A percentile compares a stretch with the other conserved stretches of the same genome.
Conservation (phyloP, 1,140 invertebrate genomes). For the Pogonomyrmex barbatus region DNA sequence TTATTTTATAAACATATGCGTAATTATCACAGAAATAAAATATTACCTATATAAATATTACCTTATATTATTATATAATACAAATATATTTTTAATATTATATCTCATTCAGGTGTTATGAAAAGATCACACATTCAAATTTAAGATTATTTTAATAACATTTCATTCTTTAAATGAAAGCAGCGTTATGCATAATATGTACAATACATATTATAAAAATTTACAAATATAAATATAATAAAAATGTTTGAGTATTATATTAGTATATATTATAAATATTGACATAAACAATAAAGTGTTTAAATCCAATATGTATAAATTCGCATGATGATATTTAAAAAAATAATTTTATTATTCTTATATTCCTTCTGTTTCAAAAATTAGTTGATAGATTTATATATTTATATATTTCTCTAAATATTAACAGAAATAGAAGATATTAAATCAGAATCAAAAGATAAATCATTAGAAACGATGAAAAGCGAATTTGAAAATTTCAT, state of each 20-base stretch:
- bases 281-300: too few species aligned
- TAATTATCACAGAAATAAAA: too few species aligned
- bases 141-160: neutral
- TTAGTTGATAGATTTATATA: neutral
- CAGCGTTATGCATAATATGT: neutral
- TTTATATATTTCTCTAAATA: too few species aligned
- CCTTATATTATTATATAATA: neutral
- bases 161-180: slow-evolving; percentile 4
- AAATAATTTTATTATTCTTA: neutral
- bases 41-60: too few species aligned
- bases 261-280: neutral
- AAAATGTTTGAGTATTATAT: neutral
- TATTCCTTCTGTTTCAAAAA: neutral
- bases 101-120: neutral
- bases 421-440: neutral
- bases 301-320: neutral
- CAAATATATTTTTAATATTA: neutral
- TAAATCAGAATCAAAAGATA: neutral
- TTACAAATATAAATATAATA: neutral
- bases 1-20: too few species aligned
- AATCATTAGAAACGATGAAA: neutral
- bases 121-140: neutral
- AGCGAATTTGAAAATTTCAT: slow-evolving; percentile 1
- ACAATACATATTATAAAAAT: neutral
- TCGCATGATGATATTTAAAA: neutral